Conservation (phyloP, 2,113 vertebrate species). For the Tachysurus fulvidraco region DNA sequence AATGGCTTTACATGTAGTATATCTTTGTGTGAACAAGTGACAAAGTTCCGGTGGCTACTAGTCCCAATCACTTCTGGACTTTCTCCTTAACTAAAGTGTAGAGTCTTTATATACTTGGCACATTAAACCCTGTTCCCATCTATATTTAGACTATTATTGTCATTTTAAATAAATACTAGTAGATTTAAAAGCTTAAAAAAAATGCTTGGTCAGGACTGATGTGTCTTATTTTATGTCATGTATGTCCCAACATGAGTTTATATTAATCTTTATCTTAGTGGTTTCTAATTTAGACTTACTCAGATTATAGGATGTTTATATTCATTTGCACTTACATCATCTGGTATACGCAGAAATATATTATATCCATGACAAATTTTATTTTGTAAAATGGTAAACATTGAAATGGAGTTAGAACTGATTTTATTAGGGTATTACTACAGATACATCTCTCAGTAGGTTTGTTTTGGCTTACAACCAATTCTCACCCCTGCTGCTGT, state of each 20-base stretch:
- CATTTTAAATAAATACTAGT: background rate
- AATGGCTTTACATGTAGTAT: background rate
- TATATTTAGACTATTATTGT: background rate
- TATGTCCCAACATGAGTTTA: background rate
- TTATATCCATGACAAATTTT: background rate
- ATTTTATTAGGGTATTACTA: background rate
- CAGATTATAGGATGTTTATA: background rate
- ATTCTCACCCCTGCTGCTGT: background rate
- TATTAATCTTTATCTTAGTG: background rate
- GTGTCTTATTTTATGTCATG: background rate
- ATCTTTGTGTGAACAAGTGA: background rate
- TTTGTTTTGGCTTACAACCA: background rate
- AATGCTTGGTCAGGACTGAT: background rate
- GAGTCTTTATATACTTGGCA: background rate
- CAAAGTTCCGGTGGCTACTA: background rate
- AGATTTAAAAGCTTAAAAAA: background rate
- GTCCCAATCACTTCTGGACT: background rate
- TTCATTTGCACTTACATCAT: background rate
- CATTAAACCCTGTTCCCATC: background rate
- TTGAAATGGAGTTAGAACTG: background rate
- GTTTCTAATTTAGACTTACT: background rate
- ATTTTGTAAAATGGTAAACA: background rate
- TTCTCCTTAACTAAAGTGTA: background rate
- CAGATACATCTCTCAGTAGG: background rate
- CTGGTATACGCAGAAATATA: background rate